Evolutionary conservation across 2,113 vertebrate genomes (phyloP), one percentile per base, ranked within the genome.

Genomic region (Dicerorhinus sumatrensis): DNA sequence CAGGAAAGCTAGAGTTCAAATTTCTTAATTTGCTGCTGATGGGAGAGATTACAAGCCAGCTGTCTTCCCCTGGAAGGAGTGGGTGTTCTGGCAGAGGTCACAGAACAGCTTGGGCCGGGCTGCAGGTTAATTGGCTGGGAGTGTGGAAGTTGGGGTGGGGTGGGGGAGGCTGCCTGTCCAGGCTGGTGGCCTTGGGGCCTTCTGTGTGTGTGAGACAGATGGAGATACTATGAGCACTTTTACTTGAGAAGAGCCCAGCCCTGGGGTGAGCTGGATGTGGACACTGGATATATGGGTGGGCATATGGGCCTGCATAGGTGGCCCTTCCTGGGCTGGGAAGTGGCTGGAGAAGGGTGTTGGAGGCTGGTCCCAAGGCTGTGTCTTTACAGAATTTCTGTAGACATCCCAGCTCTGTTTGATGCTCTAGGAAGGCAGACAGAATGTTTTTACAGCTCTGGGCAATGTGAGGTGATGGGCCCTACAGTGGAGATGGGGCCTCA

Each of bases 41-140:
- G 63, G 79, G 84, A 92, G 67, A 73, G 87, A 96, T 84, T 73
- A 54, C 14, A 84, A 60, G 21, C 39, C 79, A 92, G n/a, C 46
- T 65, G 6, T 76, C 90, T 92, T 93, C 46, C 94, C 42, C 86
- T 42, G 46, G 92, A 96, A 96, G 76, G 95, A 75, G 80, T 87
- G 63, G 69, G 95, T 89, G 65, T 94, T 91, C 36, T 0, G 0
- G 67, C 65, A 20, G 51, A 46, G 83, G 65, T 88, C 70, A 51
- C 11, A 33, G 56, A 86, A 48, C 48, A 85, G 56, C 14, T 21
- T 46, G 62, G 95, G n/a, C 21, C 1, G 5, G 42, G 94, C 75
- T 91, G 27, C 5, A 42, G 75, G 81, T 82, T 89, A 86, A 79
- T 56, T 94, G 89, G 16, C 60, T 11, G 11, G 82, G 84, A 79